Evolutionary conservation across 2,797 vertebrate genomes (phyloP), one percentile per base, ranked within the genome.

Genomic region (Tenualosa ilisha): DNA sequence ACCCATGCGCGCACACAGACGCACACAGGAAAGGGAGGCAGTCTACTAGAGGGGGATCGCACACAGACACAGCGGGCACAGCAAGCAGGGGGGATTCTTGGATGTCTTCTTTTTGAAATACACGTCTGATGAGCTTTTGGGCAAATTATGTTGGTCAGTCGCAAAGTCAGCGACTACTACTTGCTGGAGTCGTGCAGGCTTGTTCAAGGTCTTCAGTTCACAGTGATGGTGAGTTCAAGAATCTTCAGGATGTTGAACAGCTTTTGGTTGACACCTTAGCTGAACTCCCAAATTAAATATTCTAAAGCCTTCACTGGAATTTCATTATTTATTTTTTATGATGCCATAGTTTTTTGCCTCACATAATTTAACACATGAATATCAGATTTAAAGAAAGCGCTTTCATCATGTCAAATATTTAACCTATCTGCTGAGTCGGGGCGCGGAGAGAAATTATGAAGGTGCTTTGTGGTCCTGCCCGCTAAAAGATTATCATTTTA

Each of bases 331-430:
- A 7, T 72, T 31, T 72, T 3, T 37, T 72, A 75, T 56, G 20
- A 17, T 3, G 54, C 15, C 54, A 75, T 75, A 75, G 43, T 49
- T 43, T 75, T 75, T 40, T 37, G 68, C 68, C 37, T 75, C 31
- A 7, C 37, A 13, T 43, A 40, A 75, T 75, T 75, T 75, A 75
- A 75, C 68, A 75, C 68, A 75, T 43, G 68, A 75, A 75, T 40
- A 75, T 75, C 68, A 43, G 37, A 75, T 75, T 75, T 72, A 40
- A 72, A 75, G 31, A 75, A 43, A 75, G 37, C 31, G 6, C 68
- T 75, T 75, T 75, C 68, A 75, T 75, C 68, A 43, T 75, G 68
- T 75, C 68, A 75, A 43, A 75, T 75, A 75, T 75, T 75, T 75
- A 75, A 75, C 68, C 68, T 75, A 75, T 75, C 37, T 17, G 37